These are phyloP conservation scores for Epinephelus awoara DNA, from an alignment of 2,797 vertebrate genomes.

Conservation along the genomic window DNA sequence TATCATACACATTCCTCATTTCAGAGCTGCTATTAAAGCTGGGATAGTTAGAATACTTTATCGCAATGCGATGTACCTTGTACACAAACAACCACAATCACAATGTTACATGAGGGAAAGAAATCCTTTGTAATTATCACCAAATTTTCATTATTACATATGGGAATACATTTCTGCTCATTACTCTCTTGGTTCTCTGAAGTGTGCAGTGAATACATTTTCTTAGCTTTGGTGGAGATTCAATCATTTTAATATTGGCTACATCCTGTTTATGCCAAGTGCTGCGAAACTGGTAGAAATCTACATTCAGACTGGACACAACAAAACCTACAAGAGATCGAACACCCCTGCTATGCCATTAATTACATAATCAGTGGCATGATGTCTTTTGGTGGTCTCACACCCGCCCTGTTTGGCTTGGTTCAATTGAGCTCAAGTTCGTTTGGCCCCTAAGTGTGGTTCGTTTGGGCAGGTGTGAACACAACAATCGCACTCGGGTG, in stretches of 20 bases:
- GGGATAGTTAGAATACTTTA: slow-evolving; percentile 32
- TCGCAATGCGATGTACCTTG: slow-evolving; percentile 16
- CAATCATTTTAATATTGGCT: slow-evolving; percentile 14
- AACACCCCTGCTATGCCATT: slow-evolving; percentile 29
- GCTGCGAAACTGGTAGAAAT: slow-evolving; percentile 34
- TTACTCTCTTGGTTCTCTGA: slow-evolving; percentile 42
- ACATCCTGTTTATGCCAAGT: neutral
- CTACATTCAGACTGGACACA: slow-evolving; percentile 46
- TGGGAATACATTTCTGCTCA: slow-evolving; percentile 48
- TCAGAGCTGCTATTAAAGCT: slow-evolving; percentile 35
- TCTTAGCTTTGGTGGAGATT: slow-evolving; percentile 34
- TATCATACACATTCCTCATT: slow-evolving; percentile 45
- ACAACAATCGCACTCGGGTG: too few relatives aligned
- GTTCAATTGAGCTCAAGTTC: too few relatives aligned
- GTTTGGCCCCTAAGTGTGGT: too few relatives aligned
- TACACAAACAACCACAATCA: slow-evolving; percentile 38
- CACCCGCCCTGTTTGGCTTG: too few relatives aligned
- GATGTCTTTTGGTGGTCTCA: slow-evolving; percentile 5
- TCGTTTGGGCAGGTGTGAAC: too few relatives aligned
- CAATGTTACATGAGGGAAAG: slow-evolving; percentile 16
- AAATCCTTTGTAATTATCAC: slow-evolving; percentile 26
- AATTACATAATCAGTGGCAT: slow-evolving; percentile 35
- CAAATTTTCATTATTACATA: slow-evolving; percentile 36
- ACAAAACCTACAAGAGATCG: slow-evolving; percentile 30
- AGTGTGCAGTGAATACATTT: slow-evolving; percentile 22